Evolutionary conservation across 2,113 vertebrate species (phyloP).

Genomic region (Rhabdomys dilectus): DNA sequence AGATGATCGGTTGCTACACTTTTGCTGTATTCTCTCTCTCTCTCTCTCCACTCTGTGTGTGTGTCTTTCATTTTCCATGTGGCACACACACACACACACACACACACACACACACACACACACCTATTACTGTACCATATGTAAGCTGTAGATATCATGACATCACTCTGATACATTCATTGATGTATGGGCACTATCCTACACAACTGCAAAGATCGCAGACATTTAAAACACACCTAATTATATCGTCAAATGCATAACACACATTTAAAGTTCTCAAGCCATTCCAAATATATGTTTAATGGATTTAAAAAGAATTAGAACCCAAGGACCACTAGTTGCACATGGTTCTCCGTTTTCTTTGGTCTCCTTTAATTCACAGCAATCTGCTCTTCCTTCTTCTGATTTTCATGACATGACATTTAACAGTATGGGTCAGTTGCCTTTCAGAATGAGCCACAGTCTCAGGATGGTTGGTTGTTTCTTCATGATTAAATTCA

Average conservation of each 20-base stretch:
- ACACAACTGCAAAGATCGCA: background rate
- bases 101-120: too few relatives aligned
- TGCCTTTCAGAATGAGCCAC: slow-evolving; percentile 38
- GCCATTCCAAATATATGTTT: slow-evolving; percentile 8
- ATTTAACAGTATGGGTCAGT: slow-evolving; percentile 13
- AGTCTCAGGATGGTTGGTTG: background rate
- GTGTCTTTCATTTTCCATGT: background rate
- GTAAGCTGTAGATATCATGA: slow-evolving; percentile 6
- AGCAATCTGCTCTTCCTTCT: background rate
- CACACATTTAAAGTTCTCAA: slow-evolving; percentile 36
- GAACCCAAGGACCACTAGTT: slow-evolving; percentile 4
- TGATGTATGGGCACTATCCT: background rate
- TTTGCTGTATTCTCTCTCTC: background rate
- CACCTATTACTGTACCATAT: background rate
- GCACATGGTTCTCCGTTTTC: background rate
- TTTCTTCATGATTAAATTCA: slow-evolving; percentile 18
- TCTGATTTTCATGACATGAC: background rate
- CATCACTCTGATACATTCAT: background rate
- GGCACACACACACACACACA: background rate
- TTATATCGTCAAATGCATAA: background rate
- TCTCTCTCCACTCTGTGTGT: too few relatives aligned
- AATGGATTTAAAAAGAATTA: slow-evolving; percentile 7
- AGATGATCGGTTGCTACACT: background rate
- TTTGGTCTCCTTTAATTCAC: slow-evolving; percentile 45
- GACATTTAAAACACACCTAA: slow-evolving; percentile 27